Evolutionary conservation across 2,888 invertebrate genomes (phyloP).

Genomic region (Aradus depressus): DNA sequence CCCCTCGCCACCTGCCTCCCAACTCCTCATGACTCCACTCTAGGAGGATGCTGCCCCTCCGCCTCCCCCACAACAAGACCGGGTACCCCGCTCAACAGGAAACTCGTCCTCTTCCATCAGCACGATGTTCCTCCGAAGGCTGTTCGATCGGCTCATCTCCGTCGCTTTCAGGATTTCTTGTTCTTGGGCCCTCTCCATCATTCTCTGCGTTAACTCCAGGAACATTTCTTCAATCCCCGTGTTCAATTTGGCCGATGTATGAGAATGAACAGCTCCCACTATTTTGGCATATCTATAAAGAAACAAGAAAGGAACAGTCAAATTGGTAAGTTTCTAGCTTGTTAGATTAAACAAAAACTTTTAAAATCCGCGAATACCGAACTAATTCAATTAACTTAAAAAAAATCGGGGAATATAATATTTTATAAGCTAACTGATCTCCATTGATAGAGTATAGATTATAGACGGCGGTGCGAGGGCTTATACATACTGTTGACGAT

Average conservation of each 20-base stretch:
- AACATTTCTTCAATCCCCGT: slow-evolving; percentile 87
- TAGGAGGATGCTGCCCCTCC: too few species aligned
- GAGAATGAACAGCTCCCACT: slow-evolving; percentile 84
- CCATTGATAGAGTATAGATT: too few species aligned
- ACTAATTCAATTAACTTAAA: too few species aligned
- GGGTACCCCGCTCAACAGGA: slow-evolving; percentile 30
- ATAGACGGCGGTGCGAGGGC: too few species aligned
- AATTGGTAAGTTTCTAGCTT: neutral
- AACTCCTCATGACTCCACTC: too few species aligned
- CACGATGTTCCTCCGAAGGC: slow-evolving; percentile 39
- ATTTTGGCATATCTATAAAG: slow-evolving; percentile 68
- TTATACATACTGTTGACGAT: too few species aligned
- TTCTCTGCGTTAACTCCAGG: slow-evolving; percentile 64
- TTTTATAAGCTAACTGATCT: too few species aligned
- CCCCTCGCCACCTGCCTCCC: too few species aligned
- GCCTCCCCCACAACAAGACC: slow-evolving; percentile 37
- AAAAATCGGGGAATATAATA: too few species aligned
- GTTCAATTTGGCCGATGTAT: slow-evolving; percentile 87
- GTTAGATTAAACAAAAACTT: slow-evolving; percentile 5
- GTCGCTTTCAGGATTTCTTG: slow-evolving; percentile 34
- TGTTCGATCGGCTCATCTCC: slow-evolving; percentile 37
- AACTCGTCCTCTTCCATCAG: slow-evolving; percentile 39
- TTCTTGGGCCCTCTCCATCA: slow-evolving; percentile 45
- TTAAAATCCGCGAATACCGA: neutral
- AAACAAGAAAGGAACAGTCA: slow-evolving; percentile 18